Conservation (phyloP, 2,888 invertebrate genomes). For the Oscheius myriophilus region DNA sequence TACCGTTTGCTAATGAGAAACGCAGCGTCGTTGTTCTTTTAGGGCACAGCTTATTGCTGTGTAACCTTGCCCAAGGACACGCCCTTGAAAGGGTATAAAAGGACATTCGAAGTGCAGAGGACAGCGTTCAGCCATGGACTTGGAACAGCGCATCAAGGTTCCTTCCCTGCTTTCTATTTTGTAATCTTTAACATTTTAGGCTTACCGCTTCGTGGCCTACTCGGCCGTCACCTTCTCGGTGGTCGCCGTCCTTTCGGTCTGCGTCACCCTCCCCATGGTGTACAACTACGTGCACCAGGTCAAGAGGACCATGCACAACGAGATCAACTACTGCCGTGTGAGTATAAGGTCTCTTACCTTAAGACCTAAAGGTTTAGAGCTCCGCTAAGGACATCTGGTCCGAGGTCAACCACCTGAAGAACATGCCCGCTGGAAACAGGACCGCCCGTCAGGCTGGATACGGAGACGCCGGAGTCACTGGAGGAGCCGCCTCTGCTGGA, state of each 20-base stretch:
- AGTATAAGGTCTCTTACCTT: no score
- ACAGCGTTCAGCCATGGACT: conserved; percentile 23
- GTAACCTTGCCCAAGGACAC: no score
- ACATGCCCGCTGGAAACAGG: conserved; percentile 32
- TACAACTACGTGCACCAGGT: conserved; percentile 48
- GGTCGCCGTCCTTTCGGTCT: conserved; percentile 27
- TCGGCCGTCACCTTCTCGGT: conserved; percentile 30
- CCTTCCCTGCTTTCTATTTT: no score
- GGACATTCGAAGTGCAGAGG: neutral
- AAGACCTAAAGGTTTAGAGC: neutral
- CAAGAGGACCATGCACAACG: conserved; percentile 66
- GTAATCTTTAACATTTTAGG: conserved; percentile 13
- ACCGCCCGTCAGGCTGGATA: conserved; percentile 38
- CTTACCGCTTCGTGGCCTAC: conserved; percentile 29
- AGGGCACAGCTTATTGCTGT: no score
- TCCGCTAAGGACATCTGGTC: conserved; percentile 32
- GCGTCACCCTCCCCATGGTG: conserved; percentile 27
- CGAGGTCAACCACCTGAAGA: conserved; percentile 29
- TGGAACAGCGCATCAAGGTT: conserved; percentile 24
- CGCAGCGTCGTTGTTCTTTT: no score
- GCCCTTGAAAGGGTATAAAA: no score
- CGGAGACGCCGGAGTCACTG: conserved; percentile 28
- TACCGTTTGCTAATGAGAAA: no score
- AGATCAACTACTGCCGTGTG: conserved; percentile 62
- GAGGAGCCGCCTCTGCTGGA: conserved; percentile 46